Evolutionary conservation across 2,888 invertebrate genomes (phyloP).

Genomic region (Cremastinae sp.): DNA sequence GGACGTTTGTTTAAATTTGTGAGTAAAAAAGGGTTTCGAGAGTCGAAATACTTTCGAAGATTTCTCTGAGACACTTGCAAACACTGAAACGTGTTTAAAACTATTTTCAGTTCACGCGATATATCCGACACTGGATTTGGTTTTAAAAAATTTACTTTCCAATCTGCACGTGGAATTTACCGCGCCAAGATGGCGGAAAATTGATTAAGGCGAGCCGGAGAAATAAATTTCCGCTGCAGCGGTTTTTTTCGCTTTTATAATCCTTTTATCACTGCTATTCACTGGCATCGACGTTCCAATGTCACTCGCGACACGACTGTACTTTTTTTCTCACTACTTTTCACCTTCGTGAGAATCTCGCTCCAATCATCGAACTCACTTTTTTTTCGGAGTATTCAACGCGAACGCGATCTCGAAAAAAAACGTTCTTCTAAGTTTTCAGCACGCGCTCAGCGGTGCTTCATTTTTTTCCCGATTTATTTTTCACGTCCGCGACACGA

Average conservation of each 20-base stretch:
- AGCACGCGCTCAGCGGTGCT: too few relatives aligned
- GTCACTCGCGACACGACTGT: conserved; percentile 7
- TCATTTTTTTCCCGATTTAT: too few relatives aligned
- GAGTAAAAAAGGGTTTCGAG: too few relatives aligned
- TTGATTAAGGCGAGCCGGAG: neutral
- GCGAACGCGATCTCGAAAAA: too few relatives aligned
- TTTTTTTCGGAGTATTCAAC: too few relatives aligned
- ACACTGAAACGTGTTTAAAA: too few relatives aligned
- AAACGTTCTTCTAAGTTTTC: too few relatives aligned
- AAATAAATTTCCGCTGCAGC: conserved; percentile 79
- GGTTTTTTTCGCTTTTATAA: conserved; percentile 85
- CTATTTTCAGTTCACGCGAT: too few relatives aligned
- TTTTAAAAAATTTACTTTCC: conserved; percentile 87
- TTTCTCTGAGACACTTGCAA: too few relatives aligned
- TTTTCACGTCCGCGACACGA: neutral
- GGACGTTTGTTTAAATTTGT: too few relatives aligned
- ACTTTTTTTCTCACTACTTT: neutral
- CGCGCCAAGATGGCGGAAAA: too few relatives aligned
- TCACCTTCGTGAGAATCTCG: neutral
- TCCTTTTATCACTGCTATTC: conserved; percentile 75
- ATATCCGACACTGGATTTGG: neutral
- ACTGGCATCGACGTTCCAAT: neutral
- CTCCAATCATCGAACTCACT: neutral
- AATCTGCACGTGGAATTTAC: conserved; percentile 86
- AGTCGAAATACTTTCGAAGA: too few relatives aligned